Evolutionary conservation across 2,797 vertebrate species (phyloP), one percentile per base, ranked within the genome.

Genomic region (Mormyrops boulengeri): DNA sequence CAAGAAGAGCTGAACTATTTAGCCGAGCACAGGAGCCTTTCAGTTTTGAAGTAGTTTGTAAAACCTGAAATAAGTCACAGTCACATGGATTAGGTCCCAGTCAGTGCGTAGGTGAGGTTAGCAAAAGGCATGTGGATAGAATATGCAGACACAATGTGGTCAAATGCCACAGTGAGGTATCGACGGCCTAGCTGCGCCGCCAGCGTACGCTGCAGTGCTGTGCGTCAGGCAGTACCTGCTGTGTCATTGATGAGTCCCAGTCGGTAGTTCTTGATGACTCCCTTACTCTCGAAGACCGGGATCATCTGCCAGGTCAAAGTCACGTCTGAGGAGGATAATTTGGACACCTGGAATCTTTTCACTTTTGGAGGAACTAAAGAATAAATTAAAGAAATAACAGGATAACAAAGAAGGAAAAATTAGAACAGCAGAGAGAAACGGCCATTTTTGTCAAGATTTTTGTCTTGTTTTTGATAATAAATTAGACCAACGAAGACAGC

Each of bases 281-380:
- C 95, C 0, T 50, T 91, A 82, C 92, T 95, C 87, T 91, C 1
- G 0, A 17, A 26, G 66, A 93, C 88, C 3, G 93, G 92, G 89
- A 92, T 90, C 50, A 92, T 88, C 34, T 92, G 85, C 96, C 96
- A 97, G 6, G 34, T 41, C 91, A 96, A 49, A 19, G 47, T 95
- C 26, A 93, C 95, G 14, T 91, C 14, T 49, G 89, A 93, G 3
- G 49, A 47, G 44, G 38, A 69, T 19, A 92, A 91, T 19, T 89
- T 14, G 12, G 4, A 1, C 30, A 93, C 92, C 0, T 92, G 26
- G 85, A 96, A 92, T 3, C 60, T 89, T 2, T 62, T 55, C 66
- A 95, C 94, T 69, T 6, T 11, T 34, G 93, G 85, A 12, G 96
- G 95, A 84, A 50, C 96, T 97, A 90, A 89, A 91, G 89, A 89